Evolutionary conservation across 2,888 invertebrate species (phyloP), one percentile per base, ranked within the genome.

Genomic region (Rotaria sp.): DNA sequence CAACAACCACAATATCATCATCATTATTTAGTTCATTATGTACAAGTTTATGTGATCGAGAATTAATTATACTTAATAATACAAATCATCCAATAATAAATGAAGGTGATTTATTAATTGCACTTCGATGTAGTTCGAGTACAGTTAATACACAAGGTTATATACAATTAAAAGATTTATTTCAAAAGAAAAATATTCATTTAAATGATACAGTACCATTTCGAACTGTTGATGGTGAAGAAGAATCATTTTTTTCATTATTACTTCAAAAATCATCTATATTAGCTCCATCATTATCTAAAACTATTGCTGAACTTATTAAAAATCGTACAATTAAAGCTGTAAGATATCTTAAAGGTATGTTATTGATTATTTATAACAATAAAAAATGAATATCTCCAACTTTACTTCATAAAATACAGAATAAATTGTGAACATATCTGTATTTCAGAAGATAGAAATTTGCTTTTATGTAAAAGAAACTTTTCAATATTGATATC

Each of bases 111-210:
- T 67, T 67, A 30, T 67, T 67, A 38, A 35, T 67, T 21, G 67
- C 67, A 18, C 30, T 67, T 67, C 67, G 67, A 18, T 35, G 67
- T 67, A 67, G 67, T 67, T 67, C 67, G 67, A 15, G 67, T 18
- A 67, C 67, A 67, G 67, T 67, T 35, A 67, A 67, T 67, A 67
- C 67, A 21, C 67, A 67, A 45, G 80, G 80, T 45, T 80, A 80
- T n/a, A n/a, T 45, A 45, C 41, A 41, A 45, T 15, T 80, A 45
- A 80, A 80, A 45, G 45, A 80, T 26, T 45, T 80, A 80, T 80
- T 80, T 45, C 45, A 45, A 45, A 80, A 80, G 80, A 80, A 80
- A 80, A 80, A 80, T 80, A 80, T 80, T 45, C 80, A 41, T 45
- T 45, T 80, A n/a, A 45, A 80, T n/a, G 80, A 67, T 67, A 67